A percentile compares a stretch with the other conserved stretches of the same genome.
These are phyloP conservation scores for Gavia stellata DNA, from an alignment of 2,113 vertebrate genomes.

Conservation along the genomic window DNA sequence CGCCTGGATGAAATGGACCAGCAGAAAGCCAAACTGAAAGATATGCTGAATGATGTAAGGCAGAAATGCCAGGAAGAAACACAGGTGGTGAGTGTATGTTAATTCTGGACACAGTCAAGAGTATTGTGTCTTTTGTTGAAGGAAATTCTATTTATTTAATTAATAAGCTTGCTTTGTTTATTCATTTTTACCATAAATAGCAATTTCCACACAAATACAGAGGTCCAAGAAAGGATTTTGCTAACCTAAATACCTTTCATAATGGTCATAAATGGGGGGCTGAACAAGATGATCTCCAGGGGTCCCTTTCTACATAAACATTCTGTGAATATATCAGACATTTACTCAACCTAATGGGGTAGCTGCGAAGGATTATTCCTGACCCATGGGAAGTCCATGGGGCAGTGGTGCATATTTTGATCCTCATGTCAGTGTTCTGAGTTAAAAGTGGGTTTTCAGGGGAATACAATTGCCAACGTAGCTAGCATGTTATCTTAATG, in stretches of 20 bases:
- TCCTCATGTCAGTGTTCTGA: background rate
- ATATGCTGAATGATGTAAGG: conserved; percentile 90
- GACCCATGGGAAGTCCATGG: fast-evolving
- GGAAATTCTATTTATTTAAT: background rate
- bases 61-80: conserved; percentile 96
- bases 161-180: background rate
- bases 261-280: background rate
- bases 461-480: background rate
- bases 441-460: background rate
- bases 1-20: conserved; percentile 97
- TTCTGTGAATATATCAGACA: background rate
- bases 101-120: background rate
- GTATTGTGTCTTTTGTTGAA: background rate
- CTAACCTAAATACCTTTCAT: background rate
- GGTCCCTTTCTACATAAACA: background rate
- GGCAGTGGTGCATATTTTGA: background rate
- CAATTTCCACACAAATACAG: background rate
- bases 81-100: conserved; percentile 82
- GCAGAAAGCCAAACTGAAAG: conserved; percentile 93
- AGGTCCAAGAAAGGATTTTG: background rate
- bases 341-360: background rate
- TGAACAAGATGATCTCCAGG: background rate
- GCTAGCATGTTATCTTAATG: background rate
- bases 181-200: background rate
- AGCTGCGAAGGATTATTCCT: background rate